Evolutionary conservation across 2,113 vertebrate species (phyloP).

Genomic region (Pelobates fuscus): DNA sequence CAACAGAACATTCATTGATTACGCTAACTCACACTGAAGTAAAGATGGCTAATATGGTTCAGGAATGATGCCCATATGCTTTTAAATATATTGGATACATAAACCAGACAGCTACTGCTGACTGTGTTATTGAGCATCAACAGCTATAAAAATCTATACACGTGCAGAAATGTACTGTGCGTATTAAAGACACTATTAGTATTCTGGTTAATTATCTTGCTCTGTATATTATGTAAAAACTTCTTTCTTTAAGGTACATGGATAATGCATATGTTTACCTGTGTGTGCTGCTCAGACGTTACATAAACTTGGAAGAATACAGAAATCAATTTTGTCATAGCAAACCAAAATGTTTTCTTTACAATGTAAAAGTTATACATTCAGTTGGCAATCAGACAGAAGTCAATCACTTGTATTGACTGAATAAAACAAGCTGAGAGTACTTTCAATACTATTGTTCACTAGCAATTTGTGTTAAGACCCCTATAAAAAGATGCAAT

Average conservation of each 20-base stretch:
- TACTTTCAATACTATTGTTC: constrained; percentile 5
- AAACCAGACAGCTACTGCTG: too few relatives aligned
- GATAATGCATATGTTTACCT: constrained; percentile 8
- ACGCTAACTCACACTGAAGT: too few relatives aligned
- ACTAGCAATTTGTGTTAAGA: constrained; percentile 1
- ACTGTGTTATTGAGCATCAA: too few relatives aligned
- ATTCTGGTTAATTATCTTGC: too few relatives aligned
- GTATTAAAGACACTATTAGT: too few relatives aligned
- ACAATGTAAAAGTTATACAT: constrained; percentile 1
- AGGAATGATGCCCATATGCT: too few relatives aligned
- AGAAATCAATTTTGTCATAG: constrained; percentile 7
- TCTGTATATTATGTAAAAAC: too few relatives aligned
- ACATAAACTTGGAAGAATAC: constrained; percentile 20
- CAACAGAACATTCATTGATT: too few relatives aligned
- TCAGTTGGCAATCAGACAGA: constrained; percentile 9
- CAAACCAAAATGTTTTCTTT: constrained; percentile 25
- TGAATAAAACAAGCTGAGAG: constrained; percentile 1
- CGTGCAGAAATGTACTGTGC: too few relatives aligned
- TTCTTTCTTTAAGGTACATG: background rate
- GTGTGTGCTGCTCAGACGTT: background rate
- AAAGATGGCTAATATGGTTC: too few relatives aligned
- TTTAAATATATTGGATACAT: too few relatives aligned
- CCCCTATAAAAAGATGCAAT: background rate
- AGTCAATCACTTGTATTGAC: constrained; percentile 30
- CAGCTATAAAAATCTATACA: too few relatives aligned